Evolutionary conservation across 1,140 invertebrate species (phyloP), one percentile per base, ranked within the genome.

Genomic region (Idris sp.): DNA sequence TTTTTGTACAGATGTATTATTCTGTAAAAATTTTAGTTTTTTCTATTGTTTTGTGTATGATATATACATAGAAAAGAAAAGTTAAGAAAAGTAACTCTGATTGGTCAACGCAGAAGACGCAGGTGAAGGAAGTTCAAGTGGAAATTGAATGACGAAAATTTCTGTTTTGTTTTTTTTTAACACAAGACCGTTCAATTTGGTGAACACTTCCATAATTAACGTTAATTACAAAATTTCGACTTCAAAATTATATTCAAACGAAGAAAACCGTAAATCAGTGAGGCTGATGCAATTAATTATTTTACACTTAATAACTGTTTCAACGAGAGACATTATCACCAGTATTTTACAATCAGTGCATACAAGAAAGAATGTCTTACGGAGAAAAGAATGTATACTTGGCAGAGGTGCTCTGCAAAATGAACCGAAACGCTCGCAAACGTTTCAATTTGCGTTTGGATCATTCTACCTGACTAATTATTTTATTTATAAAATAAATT

Each of bases 401-500:
- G 74, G 74, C 74, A 76, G 26, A n/a, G n/a, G n/a, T n/a, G n/a
- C n/a, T n/a, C 38, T 3, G 14, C 44, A 15, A 67, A 53, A 26
- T 41, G 59, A 44, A 35, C 16, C 38, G 18, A 31, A 46, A 33
- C 26, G 44, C 30, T 13, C 30, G 14, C 41, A 28, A 53, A 74
- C 56, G 28, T 54, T 67, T 67, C 61, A 53, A 68, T 62, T 72
- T 53, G 28, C 46, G 38, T 61, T 71, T 64, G 54, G 65, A 71
- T 56, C 58, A 14, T 40, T 16, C 56, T 11, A 51, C 8, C 26
- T 68, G 74, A 67, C 67, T 76, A 76, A 76, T 76, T 72, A 76
- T 56, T 73, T 72, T 72, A 68, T 73, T 69, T 72, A 64, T 71
- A 76, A 68, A 68, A 69, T 51, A 73, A 74, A 68, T 74, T 74